A percentile compares a stretch with the other conserved stretches of the same genome.
These are phyloP conservation scores for Melinaea marsaeus DNA, from an alignment of 2,888 invertebrate species.

Conservation along the genomic window DNA sequence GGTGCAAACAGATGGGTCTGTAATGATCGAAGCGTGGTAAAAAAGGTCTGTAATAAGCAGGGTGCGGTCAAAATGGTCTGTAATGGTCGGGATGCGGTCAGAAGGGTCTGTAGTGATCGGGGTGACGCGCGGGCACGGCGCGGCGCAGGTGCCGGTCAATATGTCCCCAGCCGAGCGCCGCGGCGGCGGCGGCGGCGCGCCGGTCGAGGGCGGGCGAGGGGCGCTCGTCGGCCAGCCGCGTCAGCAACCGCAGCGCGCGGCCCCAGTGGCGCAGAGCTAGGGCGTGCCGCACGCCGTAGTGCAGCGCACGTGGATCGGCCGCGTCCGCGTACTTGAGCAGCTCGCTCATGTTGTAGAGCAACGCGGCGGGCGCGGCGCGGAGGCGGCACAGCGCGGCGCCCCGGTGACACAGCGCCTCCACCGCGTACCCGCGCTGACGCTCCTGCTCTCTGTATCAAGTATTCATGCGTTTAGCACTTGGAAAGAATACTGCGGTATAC, in stretches of 20 bases:
- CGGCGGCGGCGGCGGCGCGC: conserved; percentile 80
- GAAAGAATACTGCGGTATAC: not conserved
- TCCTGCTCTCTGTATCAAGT: conserved; percentile 84
- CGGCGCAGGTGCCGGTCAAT: conserved; percentile 75
- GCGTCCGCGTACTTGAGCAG: conserved; percentile 89
- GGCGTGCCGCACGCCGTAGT: conserved; percentile 90
- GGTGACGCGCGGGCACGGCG: conserved; percentile 82
- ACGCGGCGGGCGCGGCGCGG: conserved; percentile 73
- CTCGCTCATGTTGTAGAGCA: conserved; percentile 63
- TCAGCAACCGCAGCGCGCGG: conserved; percentile 85
- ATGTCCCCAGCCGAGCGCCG: conserved; percentile 84
- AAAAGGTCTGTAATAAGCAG: not conserved
- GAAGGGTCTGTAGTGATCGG: conserved; percentile 83
- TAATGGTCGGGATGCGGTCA: conserved; percentile 47
- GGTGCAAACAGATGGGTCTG: conserved; percentile 80
- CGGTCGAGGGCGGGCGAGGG: conserved; percentile 85
- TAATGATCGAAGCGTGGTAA: conserved; percentile 79
- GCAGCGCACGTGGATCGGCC: conserved; percentile 83
- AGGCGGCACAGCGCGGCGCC: conserved; percentile 85
- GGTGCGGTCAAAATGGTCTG: too few species aligned
- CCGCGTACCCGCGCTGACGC: conserved; percentile 85
- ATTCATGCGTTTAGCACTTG: not conserved
- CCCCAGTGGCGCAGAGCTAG: conserved; percentile 88
- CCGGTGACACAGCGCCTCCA: conserved; percentile 88
- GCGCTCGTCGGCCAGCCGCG: conserved; percentile 89